These are phyloP conservation scores for Hyla sarda DNA, from an alignment of 2,113 vertebrate species.

Conservation along the genomic window DNA sequence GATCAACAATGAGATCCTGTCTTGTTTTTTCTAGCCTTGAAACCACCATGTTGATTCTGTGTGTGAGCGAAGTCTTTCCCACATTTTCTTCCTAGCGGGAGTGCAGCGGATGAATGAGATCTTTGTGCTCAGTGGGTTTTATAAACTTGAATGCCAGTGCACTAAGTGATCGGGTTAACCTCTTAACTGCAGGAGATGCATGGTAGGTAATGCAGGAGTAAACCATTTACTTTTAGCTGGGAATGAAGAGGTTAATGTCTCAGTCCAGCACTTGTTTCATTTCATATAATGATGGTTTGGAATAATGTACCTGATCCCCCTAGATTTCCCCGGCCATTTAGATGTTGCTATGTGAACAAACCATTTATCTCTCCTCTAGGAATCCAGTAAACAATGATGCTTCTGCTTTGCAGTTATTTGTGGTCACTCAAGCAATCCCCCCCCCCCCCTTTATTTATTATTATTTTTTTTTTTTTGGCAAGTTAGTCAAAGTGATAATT, in stretches of 20 bases:
- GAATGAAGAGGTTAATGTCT: constrained; percentile 12
- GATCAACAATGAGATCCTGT: constrained; percentile 16
- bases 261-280: constrained; percentile 8
- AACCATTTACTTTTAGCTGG: background rate
- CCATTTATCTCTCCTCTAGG: background rate
- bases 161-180: constrained; percentile 38
- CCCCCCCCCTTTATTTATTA: too few relatives aligned
- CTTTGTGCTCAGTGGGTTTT: constrained; percentile 42
- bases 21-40: constrained; percentile 22
- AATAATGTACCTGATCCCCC: constrained; percentile 42
- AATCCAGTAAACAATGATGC: constrained; percentile 28
- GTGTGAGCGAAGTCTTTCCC: constrained; percentile 29
- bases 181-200: background rate
- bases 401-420: background rate
- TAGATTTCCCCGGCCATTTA: constrained; percentile 16
- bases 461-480: background rate
- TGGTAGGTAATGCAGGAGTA: background rate
- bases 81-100: constrained; percentile 49
- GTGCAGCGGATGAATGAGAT: constrained; percentile 41
- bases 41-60: background rate
- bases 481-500: background rate
- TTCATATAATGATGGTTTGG: constrained; percentile 17
- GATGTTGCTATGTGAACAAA: constrained; percentile 42
- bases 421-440: background rate
- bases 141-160: constrained; percentile 33